Base-by-base conservation (phyloP, 2,888 invertebrate genomes). In the Eilema sororculum region DNA sequence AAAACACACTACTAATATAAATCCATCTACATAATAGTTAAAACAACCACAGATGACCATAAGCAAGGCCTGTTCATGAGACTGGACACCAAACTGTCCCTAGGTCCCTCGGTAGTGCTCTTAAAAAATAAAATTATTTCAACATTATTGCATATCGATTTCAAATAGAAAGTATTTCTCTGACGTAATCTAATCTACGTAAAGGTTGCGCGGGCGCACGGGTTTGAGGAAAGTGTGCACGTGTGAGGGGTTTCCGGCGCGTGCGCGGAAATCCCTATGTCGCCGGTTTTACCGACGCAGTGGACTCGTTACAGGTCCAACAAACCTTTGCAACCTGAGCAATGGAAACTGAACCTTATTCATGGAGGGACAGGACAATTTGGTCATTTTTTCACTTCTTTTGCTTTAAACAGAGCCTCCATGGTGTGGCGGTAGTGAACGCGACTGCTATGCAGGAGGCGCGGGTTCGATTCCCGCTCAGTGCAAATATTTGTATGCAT, bases 221-320 rank as follows among this genome's bases (percentile, higher is more conserved):
- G 67, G 63, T 67, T 65, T 25, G 46, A 69, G 74, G 74, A 74
- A 74, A 74, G 74, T 46, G 66, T 68, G 69, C 72, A 56, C 72
- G 65, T 65, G 82, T 69, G 57, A 41, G 67, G 69, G 30, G 37
- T 56, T 30, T 56, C 65, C 69, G 33, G 65, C 71, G 67, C 67
- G 60, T 68, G 71, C 67, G 71, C 69, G 72, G 57, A 71, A 82
- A 82, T 70, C 52, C 82, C 76, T 28, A 22, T 13, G 22, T 37
- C 56, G 58, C 33, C 58, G 82, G 82, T 28, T 71, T 78, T 73
- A 52, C 80, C 80, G 56, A 71, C 72, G 12, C 74, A 62, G 69
- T 79, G 82, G 79, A 69, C 77, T 72, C 59, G 37, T 57, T 63
- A 28, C 63, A 65, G 25, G 58, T 60, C 13, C 60, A 59, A 22